Evolutionary conservation across 2,888 invertebrate species (phyloP).

Genomic region (Oscheius sp.): DNA sequence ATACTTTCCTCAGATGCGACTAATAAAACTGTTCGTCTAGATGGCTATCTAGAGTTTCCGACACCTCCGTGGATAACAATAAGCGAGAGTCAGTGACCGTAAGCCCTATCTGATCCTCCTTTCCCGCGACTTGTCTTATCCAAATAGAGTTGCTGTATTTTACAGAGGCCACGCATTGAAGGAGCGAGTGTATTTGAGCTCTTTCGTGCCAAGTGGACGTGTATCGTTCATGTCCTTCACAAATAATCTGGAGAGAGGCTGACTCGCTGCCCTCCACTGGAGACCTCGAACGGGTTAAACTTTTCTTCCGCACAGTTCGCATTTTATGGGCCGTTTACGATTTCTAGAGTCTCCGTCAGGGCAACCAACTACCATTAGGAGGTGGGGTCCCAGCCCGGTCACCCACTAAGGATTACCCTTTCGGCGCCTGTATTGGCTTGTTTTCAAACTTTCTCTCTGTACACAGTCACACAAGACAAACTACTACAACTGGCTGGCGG

Average conservation of each 20-base stretch:
- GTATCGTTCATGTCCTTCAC: conserved; percentile 24
- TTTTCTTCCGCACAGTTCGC: conserved; percentile 24
- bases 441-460: neutral
- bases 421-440: neutral
- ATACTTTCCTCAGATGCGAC: neutral
- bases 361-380: conserved; percentile 15
- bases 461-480: neutral
- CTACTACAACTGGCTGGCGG: no score
- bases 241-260: conserved; percentile 20
- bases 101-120: conserved; percentile 15
- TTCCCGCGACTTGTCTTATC: neutral
- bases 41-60: neutral
- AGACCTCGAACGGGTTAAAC: conserved; percentile 13
- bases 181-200: conserved; percentile 25
- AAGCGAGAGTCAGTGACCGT: conserved; percentile 27
- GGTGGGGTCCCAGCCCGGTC: no score
- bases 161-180: neutral
- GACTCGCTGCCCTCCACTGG: conserved; percentile 14
- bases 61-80: conserved; percentile 24
- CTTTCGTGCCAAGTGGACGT: conserved; percentile 30
- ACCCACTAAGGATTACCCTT: neutral
- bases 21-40: conserved; percentile 22
- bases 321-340: conserved; percentile 29
- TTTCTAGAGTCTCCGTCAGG: conserved; percentile 26
- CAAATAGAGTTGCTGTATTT: conserved; percentile 2